Conservation (phyloP, 2,888 invertebrate genomes). For the Thecophora atra region DNA sequence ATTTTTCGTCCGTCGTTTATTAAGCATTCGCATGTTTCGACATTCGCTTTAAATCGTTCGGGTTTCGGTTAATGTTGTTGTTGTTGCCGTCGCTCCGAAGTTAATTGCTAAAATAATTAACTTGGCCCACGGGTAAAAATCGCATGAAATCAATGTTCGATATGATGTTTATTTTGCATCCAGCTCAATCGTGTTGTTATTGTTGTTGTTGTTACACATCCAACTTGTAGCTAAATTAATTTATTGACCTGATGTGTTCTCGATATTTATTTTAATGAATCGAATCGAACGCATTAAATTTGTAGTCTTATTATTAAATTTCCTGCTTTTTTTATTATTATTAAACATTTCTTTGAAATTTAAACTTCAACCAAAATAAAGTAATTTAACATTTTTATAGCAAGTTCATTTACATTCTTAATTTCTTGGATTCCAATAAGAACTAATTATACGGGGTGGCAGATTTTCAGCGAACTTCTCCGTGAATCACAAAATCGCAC, state of each 20-base stretch:
- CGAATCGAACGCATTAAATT: neutral
- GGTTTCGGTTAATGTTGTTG: neutral
- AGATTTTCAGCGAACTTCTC: too few relatives aligned
- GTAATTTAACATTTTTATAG: too few relatives aligned
- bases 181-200: neutral
- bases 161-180: neutral
- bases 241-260: neutral
- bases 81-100: neutral
- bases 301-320: neutral
- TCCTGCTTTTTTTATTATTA: too few relatives aligned
- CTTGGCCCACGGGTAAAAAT: constrained; percentile 6
- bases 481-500: too few relatives aligned
- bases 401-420: too few relatives aligned
- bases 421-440: too few relatives aligned
- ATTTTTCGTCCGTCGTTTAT: neutral
- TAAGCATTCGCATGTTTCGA: neutral
- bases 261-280: neutral
- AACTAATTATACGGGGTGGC: too few relatives aligned
- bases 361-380: too few relatives aligned
- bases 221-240: neutral
- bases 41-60: neutral
- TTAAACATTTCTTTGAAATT: too few relatives aligned
- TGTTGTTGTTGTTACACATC: neutral
- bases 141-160: constrained; percentile 4
- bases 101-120: constrained; percentile 22